Conservation (phyloP, 2,797 vertebrate genomes). For the Liasis olivaceus region DNA sequence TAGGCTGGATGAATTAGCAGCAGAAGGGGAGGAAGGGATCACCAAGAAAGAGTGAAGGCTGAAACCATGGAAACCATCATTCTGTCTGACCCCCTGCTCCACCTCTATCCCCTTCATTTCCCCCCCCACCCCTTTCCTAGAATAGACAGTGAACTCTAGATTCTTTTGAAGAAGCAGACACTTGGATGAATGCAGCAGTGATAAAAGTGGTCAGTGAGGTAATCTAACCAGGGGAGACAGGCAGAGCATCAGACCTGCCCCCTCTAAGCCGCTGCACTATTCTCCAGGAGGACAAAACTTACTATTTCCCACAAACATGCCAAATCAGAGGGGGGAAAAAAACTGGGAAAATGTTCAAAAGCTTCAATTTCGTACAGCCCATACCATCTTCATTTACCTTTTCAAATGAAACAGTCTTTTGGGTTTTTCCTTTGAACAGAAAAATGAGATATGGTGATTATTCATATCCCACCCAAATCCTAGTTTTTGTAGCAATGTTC, state of each 20-base stretch:
- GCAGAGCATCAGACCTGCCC: slow-evolving; percentile 25
- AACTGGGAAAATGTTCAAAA: slow-evolving; percentile 37
- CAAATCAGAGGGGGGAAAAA: slow-evolving; percentile 22
- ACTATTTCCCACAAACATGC: slow-evolving; percentile 19
- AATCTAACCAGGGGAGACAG: neutral
- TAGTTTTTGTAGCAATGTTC: neutral
- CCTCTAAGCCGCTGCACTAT: neutral
- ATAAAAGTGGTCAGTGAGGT: slow-evolving; percentile 49
- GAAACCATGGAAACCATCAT: slow-evolving; percentile 70
- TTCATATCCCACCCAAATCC: neutral
- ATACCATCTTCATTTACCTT: slow-evolving; percentile 48
- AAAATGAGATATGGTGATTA: neutral
- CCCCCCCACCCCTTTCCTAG: slow-evolving; percentile 66
- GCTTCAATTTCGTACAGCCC: slow-evolving; percentile 32
- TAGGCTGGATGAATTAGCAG: slow-evolving; percentile 36
- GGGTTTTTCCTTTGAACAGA: neutral
- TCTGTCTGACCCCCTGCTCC: slow-evolving; percentile 4
- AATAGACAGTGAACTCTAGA: slow-evolving; percentile 63
- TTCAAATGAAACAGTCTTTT: slow-evolving; percentile 35
- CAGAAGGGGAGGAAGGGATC: slow-evolving; percentile 52
- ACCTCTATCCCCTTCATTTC: slow-evolving; percentile 42
- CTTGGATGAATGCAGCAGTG: slow-evolving; percentile 50
- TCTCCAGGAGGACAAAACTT: slow-evolving; percentile 42
- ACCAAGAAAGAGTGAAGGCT: slow-evolving; percentile 35
- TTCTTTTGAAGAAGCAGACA: slow-evolving; percentile 59